Evolutionary conservation across 2,888 invertebrate genomes (phyloP).

Genomic region (Drosophila ustulata): DNA sequence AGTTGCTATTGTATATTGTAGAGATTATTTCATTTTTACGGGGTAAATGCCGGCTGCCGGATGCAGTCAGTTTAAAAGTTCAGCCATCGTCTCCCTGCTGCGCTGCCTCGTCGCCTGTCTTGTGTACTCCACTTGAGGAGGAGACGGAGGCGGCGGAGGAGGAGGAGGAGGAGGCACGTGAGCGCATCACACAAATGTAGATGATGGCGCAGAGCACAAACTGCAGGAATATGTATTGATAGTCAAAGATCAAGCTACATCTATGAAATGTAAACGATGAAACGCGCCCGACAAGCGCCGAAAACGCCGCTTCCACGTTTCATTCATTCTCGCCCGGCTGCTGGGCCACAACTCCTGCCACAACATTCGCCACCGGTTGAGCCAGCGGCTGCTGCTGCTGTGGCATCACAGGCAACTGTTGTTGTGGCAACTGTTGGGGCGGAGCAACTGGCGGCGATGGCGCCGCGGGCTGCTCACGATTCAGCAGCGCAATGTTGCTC

Average conservation of each 20-base stretch:
- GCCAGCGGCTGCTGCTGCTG: slow-evolving; percentile 31
- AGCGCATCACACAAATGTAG: slow-evolving; percentile 67
- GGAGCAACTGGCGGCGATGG: slow-evolving; percentile 36
- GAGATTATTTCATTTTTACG: slow-evolving; percentile 67
- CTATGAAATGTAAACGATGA: slow-evolving; percentile 71
- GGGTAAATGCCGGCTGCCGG: slow-evolving; percentile 72
- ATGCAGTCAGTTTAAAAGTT: slow-evolving; percentile 53
- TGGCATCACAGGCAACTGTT: neutral
- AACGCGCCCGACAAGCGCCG: slow-evolving; percentile 82
- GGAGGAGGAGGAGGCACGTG: slow-evolving; percentile 19
- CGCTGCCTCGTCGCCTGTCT: neutral
- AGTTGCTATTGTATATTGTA: slow-evolving; percentile 15
- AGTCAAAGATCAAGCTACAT: slow-evolving; percentile 71
- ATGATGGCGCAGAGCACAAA: slow-evolving; percentile 68
- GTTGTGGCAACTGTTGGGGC: slow-evolving; percentile 18
- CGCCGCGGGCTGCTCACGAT: slow-evolving; percentile 73
- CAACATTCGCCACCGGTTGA: slow-evolving; percentile 34
- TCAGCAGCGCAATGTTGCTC: slow-evolving; percentile 88
- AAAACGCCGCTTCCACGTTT: slow-evolving; percentile 80
- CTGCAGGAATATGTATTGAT: slow-evolving; percentile 75
- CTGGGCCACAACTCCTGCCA: slow-evolving; percentile 22
- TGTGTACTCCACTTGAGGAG: neutral
- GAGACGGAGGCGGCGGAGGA: neutral
- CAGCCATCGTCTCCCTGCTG: neutral
- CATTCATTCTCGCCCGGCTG: slow-evolving; percentile 73